A percentile compares a stretch with the other conserved stretches of the same genome.
Conservation (phyloP, 1,140 invertebrate genomes). For the Lerema accius region DNA sequence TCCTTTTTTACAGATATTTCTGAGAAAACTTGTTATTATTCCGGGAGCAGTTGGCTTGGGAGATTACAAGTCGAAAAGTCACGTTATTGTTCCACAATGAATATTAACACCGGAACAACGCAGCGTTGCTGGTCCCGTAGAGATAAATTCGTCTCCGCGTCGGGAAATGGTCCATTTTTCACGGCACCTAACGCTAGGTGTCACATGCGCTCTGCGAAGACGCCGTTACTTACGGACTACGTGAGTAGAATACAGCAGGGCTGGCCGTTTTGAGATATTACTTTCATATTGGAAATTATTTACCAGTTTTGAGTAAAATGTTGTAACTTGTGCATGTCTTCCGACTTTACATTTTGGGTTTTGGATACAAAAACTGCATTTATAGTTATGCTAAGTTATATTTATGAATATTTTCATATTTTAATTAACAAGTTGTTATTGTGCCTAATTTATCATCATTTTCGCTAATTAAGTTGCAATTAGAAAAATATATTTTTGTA, state of each 20-base stretch:
- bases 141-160: slow-evolving; percentile 78
- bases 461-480: too few species aligned
- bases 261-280: slow-evolving; percentile 5
- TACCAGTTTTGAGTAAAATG: not conserved
- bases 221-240: slow-evolving; percentile 77
- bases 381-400: too few species aligned
- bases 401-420: too few species aligned
- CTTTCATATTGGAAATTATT: not conserved
- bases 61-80: slow-evolving; percentile 53
- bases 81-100: slow-evolving; percentile 73
- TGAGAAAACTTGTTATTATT: slow-evolving; percentile 27
- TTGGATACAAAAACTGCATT: too few species aligned
- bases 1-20: not conserved
- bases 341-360: too few species aligned
- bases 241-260: slow-evolving; percentile 68
- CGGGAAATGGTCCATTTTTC: slow-evolving; percentile 80
- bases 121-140: slow-evolving; percentile 60
- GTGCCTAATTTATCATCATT: too few species aligned
- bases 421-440: too few species aligned
- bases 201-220: slow-evolving; percentile 75
- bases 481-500: too few species aligned
- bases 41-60: slow-evolving; percentile 20
- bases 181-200: slow-evolving; percentile 80
- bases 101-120: slow-evolving; percentile 79
- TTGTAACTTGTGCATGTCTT: too few species aligned